Base-by-base conservation (phyloP, 2,888 invertebrate species). In the Philaethria dido region DNA sequence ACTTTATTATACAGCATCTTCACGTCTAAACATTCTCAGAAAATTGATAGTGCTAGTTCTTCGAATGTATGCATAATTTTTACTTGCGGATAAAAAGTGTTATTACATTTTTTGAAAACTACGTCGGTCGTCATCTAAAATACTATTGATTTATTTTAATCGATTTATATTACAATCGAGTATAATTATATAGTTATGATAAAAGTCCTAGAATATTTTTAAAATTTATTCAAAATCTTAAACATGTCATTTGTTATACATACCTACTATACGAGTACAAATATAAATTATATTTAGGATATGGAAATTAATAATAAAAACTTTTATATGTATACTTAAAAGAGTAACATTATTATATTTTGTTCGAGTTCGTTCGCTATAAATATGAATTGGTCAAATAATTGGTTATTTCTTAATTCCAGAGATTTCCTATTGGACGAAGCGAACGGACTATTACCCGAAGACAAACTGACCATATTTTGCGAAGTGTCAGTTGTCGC, bases 381-480 rank as follows among this genome's bases (percentile, higher is more conserved):
- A 42, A 25, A 42, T 25, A 42, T 22, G 22, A 57, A 57, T 57
- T 57, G 57, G 42, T 57, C 16, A 48, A 36, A 18, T 62, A 62
- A 48, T 48, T 62, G 42, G 42, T 57, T 57, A 11, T 25, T 57
- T 54, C 60, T 59, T 14, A 22, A 66, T 92, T 90, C 69, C 90
- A 92, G 99, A 92, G 99, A 99, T 93, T 99, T 99, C 92, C 94
- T 99, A 73, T 93, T 99, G 88, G 99, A 99, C 89, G 99, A 99
- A 93, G 98, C 98, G 70, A 99, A 99, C 88, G 99, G 99, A 77
- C 95, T 99, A 55, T 93, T 99, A 80, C 99, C 99, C 18, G 99
- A 99, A 88, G 99, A 99, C 89, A 99, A 99, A 93, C 94, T 99
- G 87, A 99, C 99, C 86, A 99, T 99, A 94, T 99, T 99, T 94